Evolutionary conservation across 2,797 vertebrate genomes (phyloP).

Genomic region (Platalea minor): DNA sequence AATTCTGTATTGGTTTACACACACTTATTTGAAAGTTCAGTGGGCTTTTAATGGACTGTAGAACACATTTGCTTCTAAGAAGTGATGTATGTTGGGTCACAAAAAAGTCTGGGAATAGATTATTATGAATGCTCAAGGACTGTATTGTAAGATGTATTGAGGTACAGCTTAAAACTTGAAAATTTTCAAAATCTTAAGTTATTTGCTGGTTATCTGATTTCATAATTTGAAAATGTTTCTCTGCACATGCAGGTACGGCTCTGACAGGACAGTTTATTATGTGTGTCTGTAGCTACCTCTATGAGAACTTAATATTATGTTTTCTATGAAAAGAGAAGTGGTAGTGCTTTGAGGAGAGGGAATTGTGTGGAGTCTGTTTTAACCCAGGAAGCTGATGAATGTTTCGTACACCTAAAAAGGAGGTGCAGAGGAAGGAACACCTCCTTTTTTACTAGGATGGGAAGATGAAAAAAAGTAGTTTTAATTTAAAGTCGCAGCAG

Average conservation of each 20-base stretch:
- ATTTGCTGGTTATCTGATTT: not conserved
- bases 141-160: not conserved
- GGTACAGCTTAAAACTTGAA: not conserved
- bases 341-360: not conserved
- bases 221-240: not conserved
- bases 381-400: not conserved
- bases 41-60: not conserved
- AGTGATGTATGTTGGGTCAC: too few species aligned
- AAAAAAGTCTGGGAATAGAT: not conserved
- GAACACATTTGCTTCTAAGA: not conserved
- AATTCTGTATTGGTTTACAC: not conserved
- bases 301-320: not conserved
- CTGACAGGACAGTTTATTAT: not conserved
- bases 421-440: not conserved
- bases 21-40: not conserved
- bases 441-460: not conserved
- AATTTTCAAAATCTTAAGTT: too few species aligned
- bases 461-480: not conserved
- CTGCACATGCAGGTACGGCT: not conserved
- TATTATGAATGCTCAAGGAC: not conserved
- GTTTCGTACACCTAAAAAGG: not conserved
- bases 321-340: not conserved
- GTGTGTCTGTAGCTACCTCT: accelerated
- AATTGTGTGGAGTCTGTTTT: not conserved
- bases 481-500: not conserved